phyloP scores from a whole-genome alignment of 2,113 vertebrate genomes.

The Poecilia latipinna region DNA sequence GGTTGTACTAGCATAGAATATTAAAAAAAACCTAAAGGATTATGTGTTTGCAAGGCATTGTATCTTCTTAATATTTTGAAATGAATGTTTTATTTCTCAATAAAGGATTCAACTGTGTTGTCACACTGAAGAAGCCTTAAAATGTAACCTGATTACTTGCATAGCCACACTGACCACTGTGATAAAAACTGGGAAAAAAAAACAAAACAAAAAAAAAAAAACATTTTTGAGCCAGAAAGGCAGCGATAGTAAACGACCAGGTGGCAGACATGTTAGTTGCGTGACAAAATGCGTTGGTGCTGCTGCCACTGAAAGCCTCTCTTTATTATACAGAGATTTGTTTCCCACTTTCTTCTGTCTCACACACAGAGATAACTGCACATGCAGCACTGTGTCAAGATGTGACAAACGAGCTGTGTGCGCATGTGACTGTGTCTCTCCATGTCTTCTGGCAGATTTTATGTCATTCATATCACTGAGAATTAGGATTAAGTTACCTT shows the following conservation, averaged over 20 bases:
- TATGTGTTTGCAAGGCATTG: too few species aligned
- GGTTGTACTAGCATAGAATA: background rate
- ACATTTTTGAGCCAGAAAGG: constrained; percentile 9
- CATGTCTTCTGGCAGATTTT: constrained; percentile 28
- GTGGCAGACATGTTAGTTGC: constrained; percentile 45
- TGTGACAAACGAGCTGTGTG: constrained; percentile 27
- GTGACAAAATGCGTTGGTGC: constrained; percentile 32
- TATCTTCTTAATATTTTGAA: background rate
- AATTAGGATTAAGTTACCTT: constrained; percentile 56
- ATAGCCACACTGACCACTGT: constrained; percentile 3
- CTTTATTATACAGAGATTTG: constrained; percentile 36
- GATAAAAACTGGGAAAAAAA: constrained; percentile 1
- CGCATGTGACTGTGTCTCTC: constrained; percentile 1
- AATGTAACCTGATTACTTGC: background rate
- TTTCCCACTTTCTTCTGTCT: constrained; percentile 25
- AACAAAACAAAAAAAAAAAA: constrained; percentile 6
- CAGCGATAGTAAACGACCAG: constrained; percentile 18
- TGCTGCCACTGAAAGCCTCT: constrained; percentile 39
- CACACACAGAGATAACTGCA: constrained; percentile 40
- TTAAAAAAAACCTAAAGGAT: background rate
- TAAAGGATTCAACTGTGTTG: background rate
- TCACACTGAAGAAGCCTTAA: background rate
- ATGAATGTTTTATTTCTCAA: background rate
- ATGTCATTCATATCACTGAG: constrained; percentile 49
- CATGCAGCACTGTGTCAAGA: constrained; percentile 35